A percentile compares a stretch with the other conserved stretches of the same genome.
Evolutionary conservation across 2,888 invertebrate genomes (phyloP).

Genomic region (Sesamia inferens): DNA sequence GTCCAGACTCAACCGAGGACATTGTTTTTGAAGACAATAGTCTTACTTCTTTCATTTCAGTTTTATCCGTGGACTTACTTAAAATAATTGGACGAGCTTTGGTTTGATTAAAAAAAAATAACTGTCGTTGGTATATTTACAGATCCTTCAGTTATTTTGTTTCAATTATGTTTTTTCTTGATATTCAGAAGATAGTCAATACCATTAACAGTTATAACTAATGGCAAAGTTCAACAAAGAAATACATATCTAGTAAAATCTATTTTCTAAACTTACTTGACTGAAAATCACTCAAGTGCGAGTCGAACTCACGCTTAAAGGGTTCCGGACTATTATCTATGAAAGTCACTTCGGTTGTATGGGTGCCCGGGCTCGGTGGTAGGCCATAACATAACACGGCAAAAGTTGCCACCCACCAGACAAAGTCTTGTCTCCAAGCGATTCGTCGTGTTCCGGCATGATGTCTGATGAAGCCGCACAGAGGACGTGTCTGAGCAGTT

Average conservation of each 20-base stretch:
- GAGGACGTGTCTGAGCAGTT: too few species aligned
- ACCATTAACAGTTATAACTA: not conserved
- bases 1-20: slow-evolving; percentile 1
- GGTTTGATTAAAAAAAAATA: slow-evolving; percentile 11
- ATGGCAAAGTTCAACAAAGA: not conserved
- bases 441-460: too few species aligned
- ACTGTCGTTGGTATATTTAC: not conserved
- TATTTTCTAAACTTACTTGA: too few species aligned
- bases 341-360: too few species aligned
- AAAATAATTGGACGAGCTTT: slow-evolving; percentile 29
- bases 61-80: slow-evolving; percentile 11
- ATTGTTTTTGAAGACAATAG: slow-evolving; percentile 9
- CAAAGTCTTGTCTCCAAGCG: too few species aligned
- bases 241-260: not conserved
- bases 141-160: not conserved
- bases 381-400: too few species aligned
- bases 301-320: too few species aligned
- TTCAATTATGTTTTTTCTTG: not conserved
- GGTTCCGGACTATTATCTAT: too few species aligned
- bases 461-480: too few species aligned
- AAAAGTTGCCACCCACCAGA: too few species aligned
- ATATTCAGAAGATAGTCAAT: not conserved
- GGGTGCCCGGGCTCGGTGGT: too few species aligned
- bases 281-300: too few species aligned
- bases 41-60: slow-evolving; percentile 12